Conservation (phyloP, 92 coral and sea anemone genomes). For the Virgularia gustaviana region DNA sequence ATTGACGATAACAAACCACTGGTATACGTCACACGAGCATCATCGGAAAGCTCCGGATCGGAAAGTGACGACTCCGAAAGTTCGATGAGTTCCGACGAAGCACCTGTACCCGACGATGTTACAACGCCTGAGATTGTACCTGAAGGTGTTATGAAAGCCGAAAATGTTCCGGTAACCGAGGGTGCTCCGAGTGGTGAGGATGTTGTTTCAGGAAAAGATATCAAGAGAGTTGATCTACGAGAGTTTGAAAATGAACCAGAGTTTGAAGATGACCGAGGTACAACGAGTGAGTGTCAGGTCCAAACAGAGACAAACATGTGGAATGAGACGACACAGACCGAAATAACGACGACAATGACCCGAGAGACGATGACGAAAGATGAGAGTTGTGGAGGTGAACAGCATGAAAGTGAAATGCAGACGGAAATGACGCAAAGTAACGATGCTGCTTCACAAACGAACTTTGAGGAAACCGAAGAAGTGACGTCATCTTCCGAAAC, state of each 20-base stretch:
- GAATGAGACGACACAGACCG: slow-evolving; percentile 37
- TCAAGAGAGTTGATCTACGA: not conserved
- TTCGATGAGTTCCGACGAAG: slow-evolving; percentile 6
- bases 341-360: slow-evolving; percentile 3
- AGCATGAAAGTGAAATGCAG: slow-evolving; percentile 20
- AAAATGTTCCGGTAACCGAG: slow-evolving; percentile 20
- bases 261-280: not conserved
- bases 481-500: not conserved
- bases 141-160: not conserved
- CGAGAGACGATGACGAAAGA: slow-evolving; percentile 16
- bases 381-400: not conserved
- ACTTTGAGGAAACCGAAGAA: not conserved
- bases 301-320: slow-evolving; percentile 22
- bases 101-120: not conserved
- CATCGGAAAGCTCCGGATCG: slow-evolving; percentile 1
- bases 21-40: too few species aligned
- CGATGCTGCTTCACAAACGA: slow-evolving; percentile 19
- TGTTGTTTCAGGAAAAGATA: not conserved
- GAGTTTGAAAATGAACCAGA: not conserved
- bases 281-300: not conserved
- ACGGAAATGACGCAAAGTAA: not conserved
- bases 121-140: not conserved
- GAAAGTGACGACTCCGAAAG: not conserved
- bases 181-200: not conserved
- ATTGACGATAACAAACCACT: too few species aligned